Percentiles rank a stretch among this genome's conserved stretches.
These are phyloP conservation scores for Colaptes auratus DNA, from an alignment of 2,113 vertebrate genomes.

Conservation along the genomic window DNA sequence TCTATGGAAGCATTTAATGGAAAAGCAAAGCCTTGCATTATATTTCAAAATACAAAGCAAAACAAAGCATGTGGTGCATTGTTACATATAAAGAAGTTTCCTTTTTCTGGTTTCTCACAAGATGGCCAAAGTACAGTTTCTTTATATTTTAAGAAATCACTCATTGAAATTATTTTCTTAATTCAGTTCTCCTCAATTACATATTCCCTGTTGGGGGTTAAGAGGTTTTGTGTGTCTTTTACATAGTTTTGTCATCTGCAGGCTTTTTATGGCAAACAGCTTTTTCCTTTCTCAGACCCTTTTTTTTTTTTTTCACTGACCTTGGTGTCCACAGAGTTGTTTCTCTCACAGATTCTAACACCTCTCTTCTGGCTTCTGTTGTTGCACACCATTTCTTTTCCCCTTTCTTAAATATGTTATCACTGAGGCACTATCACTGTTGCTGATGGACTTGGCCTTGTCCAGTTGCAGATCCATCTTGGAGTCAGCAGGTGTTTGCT, in stretches of 20 bases:
- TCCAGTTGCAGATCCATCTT: fast-evolving
- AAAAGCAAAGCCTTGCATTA: not conserved
- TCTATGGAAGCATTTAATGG: not conserved
- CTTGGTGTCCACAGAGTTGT: not conserved
- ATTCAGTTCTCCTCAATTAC: not conserved
- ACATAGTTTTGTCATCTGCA: not conserved
- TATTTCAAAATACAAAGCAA: not conserved
- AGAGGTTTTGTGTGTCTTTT: not conserved
- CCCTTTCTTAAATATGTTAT: not conserved
- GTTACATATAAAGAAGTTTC: not conserved
- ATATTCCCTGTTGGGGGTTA: not conserved
- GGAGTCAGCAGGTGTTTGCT: not conserved
- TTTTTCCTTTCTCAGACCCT: not conserved
- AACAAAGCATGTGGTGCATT: not conserved
- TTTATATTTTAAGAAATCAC: slow-evolving; percentile 3
- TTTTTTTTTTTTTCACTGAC: not conserved
- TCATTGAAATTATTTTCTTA: slow-evolving; percentile 12
- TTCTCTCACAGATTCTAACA: not conserved
- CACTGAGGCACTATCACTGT: fast-evolving
- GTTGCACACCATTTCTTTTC: not conserved
- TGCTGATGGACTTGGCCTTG: not conserved
- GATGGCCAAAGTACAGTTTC: not conserved
- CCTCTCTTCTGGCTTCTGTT: not conserved
- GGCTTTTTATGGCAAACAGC: not conserved
- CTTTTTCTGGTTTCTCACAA: not conserved